Percentiles rank a stretch among this genome's conserved stretches.
These are phyloP conservation scores for Malurus splendens DNA, from an alignment of 2,797 vertebrate genomes.

Conservation along the genomic window DNA sequence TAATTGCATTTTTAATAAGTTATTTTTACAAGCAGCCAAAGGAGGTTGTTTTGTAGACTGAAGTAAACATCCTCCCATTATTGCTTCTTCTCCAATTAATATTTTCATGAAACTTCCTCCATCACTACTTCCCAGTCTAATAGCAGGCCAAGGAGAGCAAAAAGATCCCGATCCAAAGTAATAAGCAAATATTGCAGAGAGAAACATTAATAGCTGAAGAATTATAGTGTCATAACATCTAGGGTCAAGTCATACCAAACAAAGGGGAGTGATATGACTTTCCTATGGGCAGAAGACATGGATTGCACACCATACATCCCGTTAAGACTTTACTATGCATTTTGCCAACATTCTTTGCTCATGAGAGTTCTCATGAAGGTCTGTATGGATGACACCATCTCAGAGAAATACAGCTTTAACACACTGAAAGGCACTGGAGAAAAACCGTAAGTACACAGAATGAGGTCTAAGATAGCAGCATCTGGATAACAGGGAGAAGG, in stretches of 20 bases:
- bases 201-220: neutral
- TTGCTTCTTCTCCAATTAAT: neutral
- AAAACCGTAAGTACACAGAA: neutral
- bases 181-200: neutral
- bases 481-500: neutral
- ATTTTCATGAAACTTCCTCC: neutral
- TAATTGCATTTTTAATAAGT: neutral
- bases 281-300: neutral
- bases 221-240: neutral
- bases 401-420: neutral
- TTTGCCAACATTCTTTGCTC: neutral
- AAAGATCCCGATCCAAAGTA: neutral
- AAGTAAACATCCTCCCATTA: neutral
- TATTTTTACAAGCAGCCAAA: neutral
- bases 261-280: neutral
- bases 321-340: neutral
- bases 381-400: neutral
- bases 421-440: neutral
- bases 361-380: neutral
- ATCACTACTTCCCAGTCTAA: neutral
- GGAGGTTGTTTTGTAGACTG: neutral
- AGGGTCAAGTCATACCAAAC: neutral
- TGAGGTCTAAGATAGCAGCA: neutral
- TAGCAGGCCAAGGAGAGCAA: neutral
- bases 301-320: neutral